Evolutionary conservation across 2,888 invertebrate genomes (phyloP), one percentile per base, ranked within the genome.

Genomic region (Aquatica leii): DNA sequence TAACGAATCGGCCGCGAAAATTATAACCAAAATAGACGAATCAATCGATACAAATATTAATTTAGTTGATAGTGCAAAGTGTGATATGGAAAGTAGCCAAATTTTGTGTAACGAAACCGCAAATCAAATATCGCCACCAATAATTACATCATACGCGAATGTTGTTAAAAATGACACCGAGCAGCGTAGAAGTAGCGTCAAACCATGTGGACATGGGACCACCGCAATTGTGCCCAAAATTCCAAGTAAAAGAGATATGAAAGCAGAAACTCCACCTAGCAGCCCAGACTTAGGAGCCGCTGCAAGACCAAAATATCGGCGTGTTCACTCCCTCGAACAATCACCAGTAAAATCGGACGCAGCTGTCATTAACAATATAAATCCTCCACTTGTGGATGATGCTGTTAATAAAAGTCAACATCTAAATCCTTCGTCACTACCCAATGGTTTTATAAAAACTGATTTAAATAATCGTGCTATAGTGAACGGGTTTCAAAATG

Each of bases 141-240:
- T n/a, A 48, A 8, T 67, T 66, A 48, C 58, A 43, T 70, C 74
- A 52, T 73, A 74, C 69, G 71, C 74, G 18, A 69, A 60, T 55
- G 66, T 68, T 20, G 41, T 73, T 4, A 70, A 69, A 56, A 68
- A 24, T 35, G 64, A 56, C 1, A 37, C 17, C 18, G 37, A 61
- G 18, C 61, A 62, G 41, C 56, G 52, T 20, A 41, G 57, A 48
- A 52, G 12, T 40, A 59, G 59, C 54, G 81, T 81, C 2, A 81
- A 80, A 65, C 81, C 81, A 0, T 81, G 81, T 65, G 81, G 81
- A 14, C 81, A 81, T 62, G 81, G 81, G 12, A 81, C 81, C 8
- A 71, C 78, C 4, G 81, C 80, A 2, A 77, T 81, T 46, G 62
- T 77, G 24, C 80, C 81, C 1, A 71, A 76, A 67, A 71, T 78